These are phyloP conservation scores for Pteruthius melanotis DNA, from an alignment of 2,113 vertebrate species.

Conservation along the genomic window DNA sequence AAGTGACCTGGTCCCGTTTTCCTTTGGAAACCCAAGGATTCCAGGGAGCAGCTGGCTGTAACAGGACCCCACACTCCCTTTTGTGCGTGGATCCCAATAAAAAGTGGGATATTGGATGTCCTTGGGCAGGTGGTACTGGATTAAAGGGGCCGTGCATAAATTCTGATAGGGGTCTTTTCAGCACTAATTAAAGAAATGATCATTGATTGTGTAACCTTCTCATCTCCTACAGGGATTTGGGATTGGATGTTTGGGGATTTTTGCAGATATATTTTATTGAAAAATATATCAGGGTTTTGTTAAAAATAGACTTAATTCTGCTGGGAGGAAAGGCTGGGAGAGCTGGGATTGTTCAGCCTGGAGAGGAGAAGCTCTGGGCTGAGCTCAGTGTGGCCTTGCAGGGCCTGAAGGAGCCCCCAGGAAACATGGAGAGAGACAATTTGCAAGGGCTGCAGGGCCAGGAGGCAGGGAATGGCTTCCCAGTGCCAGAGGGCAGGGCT, in stretches of 20 bases:
- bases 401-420: background rate
- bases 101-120: constrained; percentile 70
- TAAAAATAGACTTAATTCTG: background rate
- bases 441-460: rapidly evolving
- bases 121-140: constrained; percentile 71
- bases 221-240: background rate
- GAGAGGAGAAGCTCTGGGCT: no score
- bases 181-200: constrained; percentile 4
- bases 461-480: background rate
- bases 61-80: background rate
- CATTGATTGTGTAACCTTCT: background rate
- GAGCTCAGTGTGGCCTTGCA: no score
- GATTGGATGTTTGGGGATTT: background rate
- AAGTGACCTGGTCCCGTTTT: constrained; percentile 21
- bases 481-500: no score
- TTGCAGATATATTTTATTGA: background rate
- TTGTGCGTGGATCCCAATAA: constrained; percentile 28
- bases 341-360: no score
- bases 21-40: constrained; percentile 49
- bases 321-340: no score
- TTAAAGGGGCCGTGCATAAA: constrained; percentile 54
- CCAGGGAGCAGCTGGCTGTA: constrained; percentile 73
- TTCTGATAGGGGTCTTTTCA: constrained; percentile 25
- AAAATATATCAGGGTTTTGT: background rate
- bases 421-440: background rate